Percentiles rank a stretch among this genome's conserved stretches.
Evolutionary conservation across 1,140 invertebrate genomes (phyloP).

Genomic region (Diachasmimorpha longicaudata): DNA sequence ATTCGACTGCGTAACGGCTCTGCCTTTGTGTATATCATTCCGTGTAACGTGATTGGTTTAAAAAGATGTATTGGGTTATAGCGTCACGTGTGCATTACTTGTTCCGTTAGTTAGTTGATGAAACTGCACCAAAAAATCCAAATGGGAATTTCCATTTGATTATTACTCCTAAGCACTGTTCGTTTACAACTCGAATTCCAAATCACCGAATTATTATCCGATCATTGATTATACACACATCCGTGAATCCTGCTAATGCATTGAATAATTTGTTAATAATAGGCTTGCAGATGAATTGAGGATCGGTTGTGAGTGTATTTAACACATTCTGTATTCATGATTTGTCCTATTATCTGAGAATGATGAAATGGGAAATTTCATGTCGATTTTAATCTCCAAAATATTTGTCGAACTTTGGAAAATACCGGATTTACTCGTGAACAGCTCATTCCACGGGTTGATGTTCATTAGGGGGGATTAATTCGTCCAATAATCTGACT

Average conservation of each 20-base stretch:
- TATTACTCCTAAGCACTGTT: neutral
- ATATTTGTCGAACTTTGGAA: neutral
- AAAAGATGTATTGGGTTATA: neutral
- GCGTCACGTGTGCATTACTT: neutral
- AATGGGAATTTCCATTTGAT: neutral
- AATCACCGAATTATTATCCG: neutral
- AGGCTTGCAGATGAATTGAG: neutral
- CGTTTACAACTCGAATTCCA: neutral
- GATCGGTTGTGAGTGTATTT: neutral
- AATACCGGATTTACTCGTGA: neutral
- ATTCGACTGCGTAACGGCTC: neutral
- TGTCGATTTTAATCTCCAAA: neutral
- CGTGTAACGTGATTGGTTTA: neutral
- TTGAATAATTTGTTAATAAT: neutral
- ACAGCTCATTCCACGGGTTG: neutral
- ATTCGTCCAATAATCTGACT: neutral
- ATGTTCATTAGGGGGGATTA: neutral
- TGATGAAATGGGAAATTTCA: neutral
- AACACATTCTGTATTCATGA: neutral
- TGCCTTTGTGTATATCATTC: neutral
- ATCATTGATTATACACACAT: neutral
- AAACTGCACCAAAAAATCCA: neutral
- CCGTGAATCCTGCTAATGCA: neutral
- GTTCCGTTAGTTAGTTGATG: neutral
- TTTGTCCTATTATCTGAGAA: neutral